phyloP scores from a whole-genome alignment of 1,140 invertebrate genomes.

The Phocides pigmalion region DNA sequence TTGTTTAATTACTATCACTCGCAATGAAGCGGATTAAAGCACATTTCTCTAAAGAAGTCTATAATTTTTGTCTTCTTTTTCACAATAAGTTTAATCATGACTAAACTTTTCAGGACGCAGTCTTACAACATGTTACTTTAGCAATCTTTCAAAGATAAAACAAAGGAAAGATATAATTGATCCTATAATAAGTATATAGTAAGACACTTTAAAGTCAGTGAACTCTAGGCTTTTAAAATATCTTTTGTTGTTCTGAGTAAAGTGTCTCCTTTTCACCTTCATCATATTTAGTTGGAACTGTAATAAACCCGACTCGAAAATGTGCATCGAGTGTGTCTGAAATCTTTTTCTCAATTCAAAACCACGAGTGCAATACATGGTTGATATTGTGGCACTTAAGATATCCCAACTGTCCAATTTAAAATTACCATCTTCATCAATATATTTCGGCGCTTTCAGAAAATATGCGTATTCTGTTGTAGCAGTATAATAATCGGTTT shows the following conservation, averaged over 20 bases:
- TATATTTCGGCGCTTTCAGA: conserved; percentile 45
- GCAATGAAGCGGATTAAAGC: no score
- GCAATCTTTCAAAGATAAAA: background rate
- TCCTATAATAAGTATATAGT: conserved; percentile 36
- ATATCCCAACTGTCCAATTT: conserved; percentile 43
- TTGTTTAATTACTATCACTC: no score
- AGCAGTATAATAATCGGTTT: conserved; percentile 45
- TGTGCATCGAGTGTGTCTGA: conserved; percentile 29
- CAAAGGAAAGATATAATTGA: conserved; percentile 31
- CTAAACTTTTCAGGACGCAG: no score
- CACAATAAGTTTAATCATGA: no score
- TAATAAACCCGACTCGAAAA: conserved; percentile 46
- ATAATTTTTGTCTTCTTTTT: no score
- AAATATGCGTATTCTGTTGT: conserved; percentile 49
- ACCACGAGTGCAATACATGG: conserved; percentile 42
- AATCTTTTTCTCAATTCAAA: conserved; percentile 44
- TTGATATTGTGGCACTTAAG: conserved; percentile 33
- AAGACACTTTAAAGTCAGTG: conserved; percentile 39
- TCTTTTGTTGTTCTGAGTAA: background rate
- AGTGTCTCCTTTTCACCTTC: conserved; percentile 22
- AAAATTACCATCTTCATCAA: conserved; percentile 46
- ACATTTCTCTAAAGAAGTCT: no score
- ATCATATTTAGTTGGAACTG: conserved; percentile 5
- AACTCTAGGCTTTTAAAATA: conserved; percentile 36
- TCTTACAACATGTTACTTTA: no score